Evolutionary conservation across 2,113 vertebrate genomes (phyloP).

Genomic region (Oophaga pumilio): DNA sequence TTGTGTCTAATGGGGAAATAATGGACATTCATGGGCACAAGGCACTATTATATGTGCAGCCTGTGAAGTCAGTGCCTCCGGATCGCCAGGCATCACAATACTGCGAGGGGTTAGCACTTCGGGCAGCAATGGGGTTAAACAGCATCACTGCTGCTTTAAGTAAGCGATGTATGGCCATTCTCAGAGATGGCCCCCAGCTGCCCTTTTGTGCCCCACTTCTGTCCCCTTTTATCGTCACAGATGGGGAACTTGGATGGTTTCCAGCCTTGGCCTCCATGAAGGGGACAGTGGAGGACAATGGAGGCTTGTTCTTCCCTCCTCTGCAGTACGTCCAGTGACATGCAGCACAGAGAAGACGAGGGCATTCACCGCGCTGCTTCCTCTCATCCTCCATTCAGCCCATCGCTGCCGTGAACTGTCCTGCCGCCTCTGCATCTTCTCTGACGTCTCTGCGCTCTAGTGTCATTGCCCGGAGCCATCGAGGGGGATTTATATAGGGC

Average conservation of each 20-base stretch:
- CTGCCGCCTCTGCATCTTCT: background rate
- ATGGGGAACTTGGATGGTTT: slow-evolving; percentile 46
- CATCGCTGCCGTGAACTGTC: background rate
- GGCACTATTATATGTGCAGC: slow-evolving; percentile 17
- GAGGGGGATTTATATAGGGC: background rate
- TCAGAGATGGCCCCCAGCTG: slow-evolving; percentile 33
- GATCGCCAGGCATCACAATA: background rate
- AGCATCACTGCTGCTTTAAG: background rate
- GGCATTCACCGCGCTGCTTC: slow-evolving; percentile 13
- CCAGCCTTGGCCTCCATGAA: slow-evolving; percentile 33
- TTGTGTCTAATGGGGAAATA: slow-evolving; percentile 15
- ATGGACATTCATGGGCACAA: slow-evolving; percentile 20
- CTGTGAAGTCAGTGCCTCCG: background rate
- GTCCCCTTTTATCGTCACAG: slow-evolving; percentile 47
- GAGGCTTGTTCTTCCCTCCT: slow-evolving; percentile 51
- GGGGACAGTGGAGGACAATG: slow-evolving; percentile 19
- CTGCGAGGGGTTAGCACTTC: slow-evolving; percentile 8
- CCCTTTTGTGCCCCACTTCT: slow-evolving; percentile 36
- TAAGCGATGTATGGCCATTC: slow-evolving; percentile 10
- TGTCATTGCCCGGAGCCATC: background rate
- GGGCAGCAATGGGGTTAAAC: slow-evolving; percentile 34
- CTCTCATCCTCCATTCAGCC: slow-evolving; percentile 26
- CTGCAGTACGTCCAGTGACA: slow-evolving; percentile 38
- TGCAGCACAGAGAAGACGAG: slow-evolving; percentile 22
- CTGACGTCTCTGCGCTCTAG: background rate